Percentiles rank a stretch among this genome's conserved stretches.
Conservation (phyloP, 2,113 vertebrate species). For the Neodontobutis hainanensis region DNA sequence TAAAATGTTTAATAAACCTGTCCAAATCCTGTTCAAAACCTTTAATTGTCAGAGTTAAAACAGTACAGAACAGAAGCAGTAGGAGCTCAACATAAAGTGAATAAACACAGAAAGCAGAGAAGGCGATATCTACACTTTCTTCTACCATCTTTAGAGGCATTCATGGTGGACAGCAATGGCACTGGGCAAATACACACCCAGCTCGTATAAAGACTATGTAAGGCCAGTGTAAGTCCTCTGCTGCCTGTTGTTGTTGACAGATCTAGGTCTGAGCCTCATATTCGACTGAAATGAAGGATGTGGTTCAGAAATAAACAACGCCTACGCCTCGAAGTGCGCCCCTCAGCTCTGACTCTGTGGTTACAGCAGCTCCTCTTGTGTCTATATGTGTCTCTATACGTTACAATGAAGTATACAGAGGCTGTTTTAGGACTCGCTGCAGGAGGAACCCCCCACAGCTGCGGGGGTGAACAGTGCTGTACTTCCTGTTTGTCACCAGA, state of each 20-base stretch:
- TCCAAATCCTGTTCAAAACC: no score
- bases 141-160: no score
- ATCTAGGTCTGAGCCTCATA: slow-evolving; percentile 40
- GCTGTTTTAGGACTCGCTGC: slow-evolving; percentile 18
- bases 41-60: no score
- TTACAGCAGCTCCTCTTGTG: slow-evolving; percentile 50
- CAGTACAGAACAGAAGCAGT: no score
- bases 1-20: no score
- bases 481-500: slow-evolving; percentile 55
- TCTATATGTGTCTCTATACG: slow-evolving; percentile 13
- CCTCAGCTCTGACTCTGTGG: slow-evolving; percentile 51
- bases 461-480: slow-evolving; percentile 46
- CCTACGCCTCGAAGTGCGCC: slow-evolving; percentile 57
- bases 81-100: no score
- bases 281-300: slow-evolving; percentile 64
- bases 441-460: slow-evolving; percentile 59
- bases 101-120: no score
- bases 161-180: no score
- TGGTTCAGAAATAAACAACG: slow-evolving; percentile 50
- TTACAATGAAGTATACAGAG: no score
- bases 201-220: no score
- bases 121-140: no score
- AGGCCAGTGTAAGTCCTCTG: slow-evolving; percentile 8
- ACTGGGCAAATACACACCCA: no score
- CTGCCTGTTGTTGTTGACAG: slow-evolving; percentile 23